Percentiles rank a stretch among this genome's conserved stretches.
Conservation (phyloP, 2,113 vertebrate genomes). For the Campylomormyrus tamandua region DNA sequence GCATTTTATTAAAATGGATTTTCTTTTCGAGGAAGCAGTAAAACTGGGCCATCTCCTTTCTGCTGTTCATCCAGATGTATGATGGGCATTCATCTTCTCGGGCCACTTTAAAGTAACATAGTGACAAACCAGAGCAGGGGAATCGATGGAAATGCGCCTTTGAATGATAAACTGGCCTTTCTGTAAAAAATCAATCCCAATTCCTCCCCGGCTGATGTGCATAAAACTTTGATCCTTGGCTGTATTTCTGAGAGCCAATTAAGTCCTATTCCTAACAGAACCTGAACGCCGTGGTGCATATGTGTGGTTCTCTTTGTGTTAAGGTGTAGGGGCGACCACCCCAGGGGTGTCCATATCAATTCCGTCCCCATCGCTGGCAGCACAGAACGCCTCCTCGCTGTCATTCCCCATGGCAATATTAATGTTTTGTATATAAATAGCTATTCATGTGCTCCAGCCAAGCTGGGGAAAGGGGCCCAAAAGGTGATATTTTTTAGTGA, state of each 20-base stretch:
- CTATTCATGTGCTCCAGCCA: background rate
- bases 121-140: slow-evolving; percentile 63
- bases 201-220: slow-evolving; percentile 20
- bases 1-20: background rate
- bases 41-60: slow-evolving; percentile 21
- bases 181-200: slow-evolving; percentile 58
- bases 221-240: slow-evolving; percentile 20
- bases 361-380: background rate
- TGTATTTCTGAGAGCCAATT: slow-evolving; percentile 22
- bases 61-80: slow-evolving; percentile 45
- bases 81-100: slow-evolving; percentile 53
- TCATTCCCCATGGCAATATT: background rate
- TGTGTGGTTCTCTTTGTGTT: background rate
- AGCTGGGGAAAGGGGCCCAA: background rate
- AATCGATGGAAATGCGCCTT: slow-evolving; percentile 59
- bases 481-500: background rate
- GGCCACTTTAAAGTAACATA: slow-evolving; percentile 58
- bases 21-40: background rate
- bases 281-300: background rate
- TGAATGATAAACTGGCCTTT: slow-evolving; percentile 70
- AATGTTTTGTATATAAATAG: background rate
- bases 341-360: background rate
- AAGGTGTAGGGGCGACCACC: background rate
- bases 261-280: background rate
- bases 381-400: background rate